Base-by-base conservation (phyloP, 2,888 invertebrate species). In the Frankliniella fusca region DNA sequence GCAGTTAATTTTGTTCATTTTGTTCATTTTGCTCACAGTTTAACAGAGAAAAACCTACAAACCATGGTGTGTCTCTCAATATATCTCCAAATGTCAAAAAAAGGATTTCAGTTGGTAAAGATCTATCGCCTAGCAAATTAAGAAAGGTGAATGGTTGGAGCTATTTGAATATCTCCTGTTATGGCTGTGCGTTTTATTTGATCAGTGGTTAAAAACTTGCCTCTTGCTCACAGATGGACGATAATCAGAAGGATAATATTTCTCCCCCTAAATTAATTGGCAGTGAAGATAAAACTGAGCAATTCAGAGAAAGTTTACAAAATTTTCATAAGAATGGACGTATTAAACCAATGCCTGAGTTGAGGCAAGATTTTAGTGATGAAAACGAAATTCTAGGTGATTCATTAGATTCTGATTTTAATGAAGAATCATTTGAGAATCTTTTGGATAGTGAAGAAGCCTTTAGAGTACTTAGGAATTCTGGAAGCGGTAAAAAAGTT, bases 401-500 rank as follows among this genome's bases (percentile, higher is more conserved):
- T 27, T 27, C 70, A 23, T 27, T 76, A 10, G 70, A 76, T 23
- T 76, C 70, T 27, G 70, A 76, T 76, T 76, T 76, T 23, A 76
- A 76, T 76, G 70, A 76, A 27, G 70, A 76, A 27, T 76, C 70
- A 2, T 76, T 76, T 76, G 70, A 23, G 27, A 76, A 76, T 27
- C 70, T 76, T 12, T 76, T 76, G 27, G 27, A 76, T 12, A 76
- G 70, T 76, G 70, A 76, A 11, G 70, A n/a, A 27, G 23, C 10
- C 11, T 27, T 27, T 27, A 23, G 23, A 27, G 70, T 12, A 8
- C 11, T 70, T n/a, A 70, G 70, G 23, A 70, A 70, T 23, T 23
- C 70, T 11, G 11, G 11, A n/a, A 76, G 27, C 27, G 70, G 70
- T 76, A 76, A 12, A 7, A 7, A n/a, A 61, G 18, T 7, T 61